Conservation (phyloP, 1,140 invertebrate species). For the Artemia franciscana region DNA sequence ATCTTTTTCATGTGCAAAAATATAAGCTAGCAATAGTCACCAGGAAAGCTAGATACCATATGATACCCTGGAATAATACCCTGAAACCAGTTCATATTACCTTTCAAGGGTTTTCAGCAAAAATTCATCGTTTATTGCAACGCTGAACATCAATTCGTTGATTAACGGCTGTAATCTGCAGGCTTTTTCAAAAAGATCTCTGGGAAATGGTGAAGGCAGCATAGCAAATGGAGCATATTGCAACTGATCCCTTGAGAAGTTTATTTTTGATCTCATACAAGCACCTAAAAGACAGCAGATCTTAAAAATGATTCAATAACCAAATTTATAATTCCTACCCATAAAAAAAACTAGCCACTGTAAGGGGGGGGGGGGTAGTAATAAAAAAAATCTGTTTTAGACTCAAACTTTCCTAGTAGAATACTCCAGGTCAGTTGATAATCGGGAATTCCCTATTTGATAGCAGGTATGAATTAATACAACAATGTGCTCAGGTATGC, state of each 20-base stretch:
- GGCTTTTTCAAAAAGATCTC: slow-evolving; percentile 47
- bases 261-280: slow-evolving; percentile 41
- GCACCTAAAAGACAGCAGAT: slow-evolving; percentile 30
- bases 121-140: slow-evolving; percentile 63
- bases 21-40: background rate
- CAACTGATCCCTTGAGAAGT: slow-evolving; percentile 39
- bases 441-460: no score
- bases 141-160: slow-evolving; percentile 66
- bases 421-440: no score
- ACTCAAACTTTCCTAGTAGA: no score
- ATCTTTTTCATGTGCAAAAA: background rate
- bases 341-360: no score
- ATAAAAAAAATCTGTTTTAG: no score
- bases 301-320: no score
- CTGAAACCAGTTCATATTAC: slow-evolving; percentile 19
- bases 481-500: no score
- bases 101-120: slow-evolving; percentile 38
- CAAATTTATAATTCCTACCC: no score
- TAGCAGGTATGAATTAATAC: no score
- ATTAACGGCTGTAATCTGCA: slow-evolving; percentile 39
- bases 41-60: background rate
- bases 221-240: slow-evolving; percentile 60
- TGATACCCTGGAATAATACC: background rate
- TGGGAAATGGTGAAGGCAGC: slow-evolving; percentile 57
- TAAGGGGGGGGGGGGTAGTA: no score